Base-by-base conservation (phyloP, 2,888 invertebrate genomes). In the Microctonus aethiopoides region DNA sequence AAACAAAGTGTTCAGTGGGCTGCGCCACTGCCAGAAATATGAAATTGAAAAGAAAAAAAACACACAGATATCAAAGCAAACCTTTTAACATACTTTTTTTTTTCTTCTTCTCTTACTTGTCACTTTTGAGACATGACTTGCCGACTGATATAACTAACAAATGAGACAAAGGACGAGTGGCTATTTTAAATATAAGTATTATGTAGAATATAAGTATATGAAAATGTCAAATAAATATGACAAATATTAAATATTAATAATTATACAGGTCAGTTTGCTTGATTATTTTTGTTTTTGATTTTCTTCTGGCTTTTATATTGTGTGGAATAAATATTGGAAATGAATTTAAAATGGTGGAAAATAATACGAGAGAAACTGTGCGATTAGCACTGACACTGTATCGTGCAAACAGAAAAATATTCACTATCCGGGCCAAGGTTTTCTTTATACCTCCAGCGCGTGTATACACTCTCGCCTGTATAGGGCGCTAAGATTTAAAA, bases 401-500 rank as follows among this genome's bases (percentile, higher is more conserved):
- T 34, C 51, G 13, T 41, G 61, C 65, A 16, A 66, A 56, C 24
- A 51, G 65, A 26, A 56, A 68, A 68, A 62, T 26, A 56, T 56
- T 72, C 63, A 64, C 73, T 74, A 78, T 77, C 75, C 78, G 74
- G 79, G 79, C 79, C 80, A 79, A 80, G 78, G 80, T 77, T 65
- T 57, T 51, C 65, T 70, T 65, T 51, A n/a, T n/a, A 70, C 70
- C 70, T 70, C 74, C 72, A 73, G 68, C 64, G 54, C 63, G n/a
- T 52, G 52, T 51, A 46, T 57, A 26, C 66, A 51, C 59, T 71
- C 71, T 68, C 71, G 10, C 29, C 54, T 70, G 70, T 74, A 56
- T 73, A 65, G 69, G 62, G 63, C 70, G 68, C 57, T 72, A 72
- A 72, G 73, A 74, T 76, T 76, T 74, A 72, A 73, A 74, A 51